A percentile compares a stretch with the other conserved stretches of the same genome.
Conservation (phyloP, 2,797 vertebrate genomes). For the Pseudocheirus occidentalis region DNA sequence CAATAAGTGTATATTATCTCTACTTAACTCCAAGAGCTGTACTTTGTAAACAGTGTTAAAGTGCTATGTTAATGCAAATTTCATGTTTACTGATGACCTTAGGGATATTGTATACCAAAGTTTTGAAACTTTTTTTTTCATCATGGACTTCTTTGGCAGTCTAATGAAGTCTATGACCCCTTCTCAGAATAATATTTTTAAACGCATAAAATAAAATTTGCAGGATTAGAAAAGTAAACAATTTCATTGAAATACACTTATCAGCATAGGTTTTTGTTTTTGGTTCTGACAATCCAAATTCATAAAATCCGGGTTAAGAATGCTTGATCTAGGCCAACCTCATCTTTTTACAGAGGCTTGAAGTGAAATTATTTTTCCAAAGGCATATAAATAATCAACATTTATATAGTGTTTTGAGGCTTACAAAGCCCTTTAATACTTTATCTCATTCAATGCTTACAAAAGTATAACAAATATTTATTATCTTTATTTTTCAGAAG, state of each 20-base stretch:
- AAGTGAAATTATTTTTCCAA: background rate
- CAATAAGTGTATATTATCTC: background rate
- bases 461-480: background rate
- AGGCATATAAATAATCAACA: background rate
- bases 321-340: background rate
- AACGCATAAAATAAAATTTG: background rate
- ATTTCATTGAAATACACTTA: background rate
- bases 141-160: background rate
- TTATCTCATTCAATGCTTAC: background rate
- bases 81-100: background rate
- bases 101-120: background rate
- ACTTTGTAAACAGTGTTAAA: background rate
- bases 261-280: background rate
- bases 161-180: background rate
- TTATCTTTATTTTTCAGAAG: background rate
- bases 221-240: background rate
- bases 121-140: background rate
- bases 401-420: background rate
- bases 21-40: background rate
- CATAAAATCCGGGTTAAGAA: background rate
- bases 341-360: background rate
- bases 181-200: background rate
- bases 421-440: background rate
- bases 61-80: background rate
- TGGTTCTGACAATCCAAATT: background rate